A percentile compares a stretch with the other conserved stretches of the same genome.
phyloP scores from a whole-genome alignment of 2,888 invertebrate genomes.

The Tillus elongatus region DNA sequence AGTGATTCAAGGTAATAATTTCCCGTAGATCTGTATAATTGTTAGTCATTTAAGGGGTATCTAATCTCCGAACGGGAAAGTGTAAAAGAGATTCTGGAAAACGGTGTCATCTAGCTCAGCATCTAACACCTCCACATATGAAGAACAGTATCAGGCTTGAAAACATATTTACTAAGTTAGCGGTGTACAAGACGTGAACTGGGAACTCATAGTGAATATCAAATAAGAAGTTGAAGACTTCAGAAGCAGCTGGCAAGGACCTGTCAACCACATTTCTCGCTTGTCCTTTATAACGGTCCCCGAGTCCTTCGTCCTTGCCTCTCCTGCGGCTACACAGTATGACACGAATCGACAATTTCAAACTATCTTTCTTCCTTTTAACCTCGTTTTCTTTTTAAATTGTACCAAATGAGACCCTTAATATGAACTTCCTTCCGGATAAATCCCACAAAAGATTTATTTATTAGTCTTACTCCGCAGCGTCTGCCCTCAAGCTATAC shows the following conservation, averaged over 20 bases:
- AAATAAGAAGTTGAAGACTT: slow-evolving; percentile 40
- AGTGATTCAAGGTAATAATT: too few relatives aligned
- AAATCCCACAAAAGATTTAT: slow-evolving; percentile 1
- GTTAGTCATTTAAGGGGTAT: too few relatives aligned
- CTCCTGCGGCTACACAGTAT: slow-evolving; percentile 23
- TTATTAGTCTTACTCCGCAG: background rate
- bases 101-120: too few relatives aligned
- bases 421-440: slow-evolving; percentile 8
- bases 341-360: slow-evolving; percentile 28
- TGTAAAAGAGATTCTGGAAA: too few relatives aligned
- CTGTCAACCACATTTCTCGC: slow-evolving; percentile 38
- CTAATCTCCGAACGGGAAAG: too few relatives aligned
- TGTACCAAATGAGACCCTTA: slow-evolving; percentile 14
- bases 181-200: slow-evolving; percentile 32
- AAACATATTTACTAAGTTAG: slow-evolving; percentile 34
- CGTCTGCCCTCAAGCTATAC: too few relatives aligned
- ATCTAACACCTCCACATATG: slow-evolving; percentile 17
- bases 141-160: slow-evolving; percentile 31
- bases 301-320: too few relatives aligned
- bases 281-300: slow-evolving; percentile 28
- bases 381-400: slow-evolving; percentile 18
- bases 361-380: slow-evolving; percentile 22
- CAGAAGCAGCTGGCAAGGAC: slow-evolving; percentile 36
- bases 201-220: slow-evolving; percentile 37
- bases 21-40: too few relatives aligned